Conservation (phyloP, 2,113 vertebrate genomes). For the Tyto alba region DNA sequence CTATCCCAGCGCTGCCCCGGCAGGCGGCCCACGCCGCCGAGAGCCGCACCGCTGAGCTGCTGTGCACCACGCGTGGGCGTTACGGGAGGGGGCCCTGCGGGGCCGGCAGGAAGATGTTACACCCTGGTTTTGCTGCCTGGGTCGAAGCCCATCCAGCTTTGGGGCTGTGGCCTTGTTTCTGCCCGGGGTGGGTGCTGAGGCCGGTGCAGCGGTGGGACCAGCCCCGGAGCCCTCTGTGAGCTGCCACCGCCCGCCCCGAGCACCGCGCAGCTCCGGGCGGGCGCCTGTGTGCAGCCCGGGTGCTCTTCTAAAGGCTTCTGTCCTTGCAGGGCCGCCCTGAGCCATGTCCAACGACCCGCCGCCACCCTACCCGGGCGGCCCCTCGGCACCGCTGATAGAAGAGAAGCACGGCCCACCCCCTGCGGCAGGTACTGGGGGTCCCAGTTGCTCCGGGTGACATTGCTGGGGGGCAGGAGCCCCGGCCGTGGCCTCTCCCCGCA, state of each 20-base stretch:
- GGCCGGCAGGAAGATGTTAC: not conserved
- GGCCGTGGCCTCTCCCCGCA: not conserved
- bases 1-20: not conserved
- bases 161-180: not conserved
- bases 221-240: fast-evolving
- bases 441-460: fast-evolving
- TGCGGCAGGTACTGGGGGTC: slow-evolving; percentile 69
- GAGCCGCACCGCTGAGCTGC: not conserved
- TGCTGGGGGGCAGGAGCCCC: not conserved
- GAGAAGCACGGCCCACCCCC: slow-evolving; percentile 86
- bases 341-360: slow-evolving; percentile 92
- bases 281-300: not conserved
- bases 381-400: slow-evolving; percentile 86
- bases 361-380: slow-evolving; percentile 92
- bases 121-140: not conserved
- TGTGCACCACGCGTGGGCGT: fast-evolving
- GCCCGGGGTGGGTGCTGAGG: not conserved
- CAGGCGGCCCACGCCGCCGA: fast-evolving
- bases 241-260: not conserved
- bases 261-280: fast-evolving
- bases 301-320: not conserved
- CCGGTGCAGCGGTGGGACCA: not conserved
- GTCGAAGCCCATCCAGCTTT: not conserved
- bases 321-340: slow-evolving; percentile 31
- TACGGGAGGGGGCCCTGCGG: not conserved